Evolutionary conservation across 1,140 invertebrate genomes (phyloP), one percentile per base, ranked within the genome.

Genomic region (Fragariocoptes setiger): DNA sequence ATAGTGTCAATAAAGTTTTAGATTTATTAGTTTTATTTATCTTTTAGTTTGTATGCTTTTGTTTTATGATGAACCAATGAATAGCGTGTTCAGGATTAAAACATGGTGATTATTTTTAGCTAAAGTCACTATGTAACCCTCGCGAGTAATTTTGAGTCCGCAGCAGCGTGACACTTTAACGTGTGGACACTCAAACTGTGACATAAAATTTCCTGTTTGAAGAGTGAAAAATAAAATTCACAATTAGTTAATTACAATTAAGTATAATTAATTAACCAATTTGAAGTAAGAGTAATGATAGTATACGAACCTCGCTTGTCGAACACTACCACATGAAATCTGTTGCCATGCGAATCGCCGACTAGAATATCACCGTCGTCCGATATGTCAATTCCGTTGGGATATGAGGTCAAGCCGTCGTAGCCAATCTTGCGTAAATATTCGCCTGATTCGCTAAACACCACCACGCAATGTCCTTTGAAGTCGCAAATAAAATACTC

Each of bases 21-120:
- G 8, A 31, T 8, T 8, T 31, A n/a, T 8, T 31, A 31, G 25
- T 8, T 31, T 31, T 31, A 8, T 31, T n/a, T 8, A 31, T 31
- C 25, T 31, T 31, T 31, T 8, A 8, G 8, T 31, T 8, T 31
- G 8, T 31, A 8, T 31, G 8, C 8, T n/a, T 8, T 31, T 31
- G 25, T 8, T 8, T 31, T 31, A 31, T 31, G 8, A n/a, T 31
- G n/a, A 8, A 31, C 25, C 67, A 64, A 86, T 79, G 64, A 82
- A 85, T 50, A 86, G 68, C 35, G 80, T 88, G 64, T 90, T 83
- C 51, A 94, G 66, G 51, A 92, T 76, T 55, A 92, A 69, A 49
- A 92, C 82, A 61, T 90, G 80, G 62, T 92, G 83, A 65, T 92
- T 92, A 65, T 90, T 92, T 65, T 92, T 90, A 52, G 85, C 85